Conservation (phyloP, 2,888 invertebrate genomes). For the Terebella lapidaria region DNA sequence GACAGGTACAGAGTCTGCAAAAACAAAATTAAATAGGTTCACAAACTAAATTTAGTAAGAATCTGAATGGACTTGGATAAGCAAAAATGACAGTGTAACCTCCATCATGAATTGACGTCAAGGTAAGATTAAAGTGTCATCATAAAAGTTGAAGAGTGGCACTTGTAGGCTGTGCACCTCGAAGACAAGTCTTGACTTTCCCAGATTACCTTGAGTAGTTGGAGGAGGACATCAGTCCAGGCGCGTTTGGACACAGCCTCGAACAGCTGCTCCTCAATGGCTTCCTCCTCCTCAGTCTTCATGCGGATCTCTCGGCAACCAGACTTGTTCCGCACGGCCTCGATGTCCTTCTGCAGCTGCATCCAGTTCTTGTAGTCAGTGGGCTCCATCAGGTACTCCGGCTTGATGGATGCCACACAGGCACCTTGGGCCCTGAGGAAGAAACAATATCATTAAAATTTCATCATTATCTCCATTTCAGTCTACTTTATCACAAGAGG, state of each 20-base stretch:
- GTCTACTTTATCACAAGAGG: too few species aligned
- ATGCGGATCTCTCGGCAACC: slow-evolving; percentile 9
- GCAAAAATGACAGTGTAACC: too few species aligned
- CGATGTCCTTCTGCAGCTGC: slow-evolving; percentile 35
- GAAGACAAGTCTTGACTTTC: too few species aligned
- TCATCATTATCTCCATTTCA: too few species aligned
- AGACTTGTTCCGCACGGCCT: slow-evolving; percentile 5
- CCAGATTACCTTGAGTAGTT: slow-evolving; percentile 51
- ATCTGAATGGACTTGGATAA: too few species aligned
- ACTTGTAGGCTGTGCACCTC: too few species aligned
- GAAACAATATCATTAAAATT: too few species aligned
- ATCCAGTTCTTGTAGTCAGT: slow-evolving; percentile 49
- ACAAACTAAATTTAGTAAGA: neutral
- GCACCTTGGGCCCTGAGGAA: slow-evolving; percentile 48
- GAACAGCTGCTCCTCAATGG: slow-evolving; percentile 47
- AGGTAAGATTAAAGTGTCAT: neutral
- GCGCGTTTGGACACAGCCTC: slow-evolving; percentile 51
- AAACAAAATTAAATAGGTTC: neutral
- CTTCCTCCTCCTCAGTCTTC: slow-evolving; percentile 35
- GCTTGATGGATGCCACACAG: slow-evolving; percentile 47
- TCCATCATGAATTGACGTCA: too few species aligned
- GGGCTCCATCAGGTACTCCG: slow-evolving; percentile 51
- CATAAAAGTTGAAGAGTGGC: too few species aligned
- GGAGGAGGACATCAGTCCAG: slow-evolving; percentile 52
- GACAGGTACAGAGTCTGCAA: slow-evolving; percentile 43